Evolutionary conservation across 2,113 vertebrate genomes (phyloP).

Genomic region (Sinocyclocheilus grahami): DNA sequence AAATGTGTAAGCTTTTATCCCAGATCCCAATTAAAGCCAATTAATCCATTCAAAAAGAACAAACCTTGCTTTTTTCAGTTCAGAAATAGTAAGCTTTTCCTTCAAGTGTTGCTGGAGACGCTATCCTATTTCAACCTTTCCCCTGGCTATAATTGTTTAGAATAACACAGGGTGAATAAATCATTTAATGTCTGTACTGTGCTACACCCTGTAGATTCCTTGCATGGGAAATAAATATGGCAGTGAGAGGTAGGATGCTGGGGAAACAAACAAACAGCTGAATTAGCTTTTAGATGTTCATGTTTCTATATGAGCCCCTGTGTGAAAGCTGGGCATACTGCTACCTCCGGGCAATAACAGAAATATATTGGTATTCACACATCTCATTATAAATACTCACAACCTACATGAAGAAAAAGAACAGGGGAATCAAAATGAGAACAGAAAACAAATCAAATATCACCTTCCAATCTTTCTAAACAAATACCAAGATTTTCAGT

Average conservation of each 20-base stretch:
- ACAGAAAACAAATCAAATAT: not conserved
- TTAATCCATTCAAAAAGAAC: not conserved
- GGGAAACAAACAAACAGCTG: constrained; percentile 11
- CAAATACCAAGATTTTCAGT: not conserved
- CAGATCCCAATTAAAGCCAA: not conserved
- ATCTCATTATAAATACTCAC: constrained; percentile 23
- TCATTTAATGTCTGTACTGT: not conserved
- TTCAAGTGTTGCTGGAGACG: not conserved
- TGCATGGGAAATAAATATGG: not conserved
- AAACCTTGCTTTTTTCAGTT: not conserved
- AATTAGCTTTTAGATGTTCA: constrained; percentile 17
- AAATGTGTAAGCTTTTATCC: not conserved
- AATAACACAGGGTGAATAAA: not conserved
- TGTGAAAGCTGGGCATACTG: not conserved
- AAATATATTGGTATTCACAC: not conserved
- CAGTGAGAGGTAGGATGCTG: constrained; percentile 7
- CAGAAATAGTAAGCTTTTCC: not conserved
- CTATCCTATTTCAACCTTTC: not conserved
- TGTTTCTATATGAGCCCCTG: not conserved
- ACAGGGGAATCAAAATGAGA: constrained; percentile 12
- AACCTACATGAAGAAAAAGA: not conserved
- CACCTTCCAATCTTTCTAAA: not conserved
- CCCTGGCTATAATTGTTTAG: constrained; percentile 1
- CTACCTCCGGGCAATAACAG: constrained; percentile 15
- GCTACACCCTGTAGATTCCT: not conserved